Conservation (phyloP, 2,113 vertebrate species). For the Clarias batrachus region DNA sequence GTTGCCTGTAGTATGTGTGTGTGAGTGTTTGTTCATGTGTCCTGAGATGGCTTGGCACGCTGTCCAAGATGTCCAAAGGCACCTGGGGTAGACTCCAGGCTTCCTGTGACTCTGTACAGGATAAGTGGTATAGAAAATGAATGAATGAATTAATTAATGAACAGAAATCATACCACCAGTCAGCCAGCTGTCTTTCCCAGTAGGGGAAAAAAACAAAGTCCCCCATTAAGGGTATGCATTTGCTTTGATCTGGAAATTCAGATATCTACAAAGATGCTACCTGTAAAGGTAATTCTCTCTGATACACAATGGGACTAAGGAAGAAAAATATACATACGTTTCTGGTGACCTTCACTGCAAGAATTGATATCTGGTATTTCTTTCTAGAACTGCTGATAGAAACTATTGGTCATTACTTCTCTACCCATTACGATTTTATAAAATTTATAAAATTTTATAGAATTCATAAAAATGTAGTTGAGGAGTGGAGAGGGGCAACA, state of each 20-base stretch:
- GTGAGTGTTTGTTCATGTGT: no score
- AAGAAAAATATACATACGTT: background rate
- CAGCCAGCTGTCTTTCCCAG: background rate
- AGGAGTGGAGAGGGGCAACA: background rate
- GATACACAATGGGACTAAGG: background rate
- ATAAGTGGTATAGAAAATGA: no score
- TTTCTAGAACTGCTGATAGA: background rate
- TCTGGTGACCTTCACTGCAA: background rate
- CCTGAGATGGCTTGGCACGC: no score
- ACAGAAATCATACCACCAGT: background rate
- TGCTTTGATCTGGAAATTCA: background rate
- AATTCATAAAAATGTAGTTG: constrained; percentile 27
- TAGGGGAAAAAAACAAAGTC: background rate
- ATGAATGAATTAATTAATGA: background rate
- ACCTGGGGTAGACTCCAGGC: no score
- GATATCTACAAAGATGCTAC: background rate
- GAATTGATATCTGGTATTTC: background rate
- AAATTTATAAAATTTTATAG: no score
- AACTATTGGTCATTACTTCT: background rate
- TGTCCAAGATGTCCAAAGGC: no score
- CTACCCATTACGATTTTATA: constrained; percentile 10
- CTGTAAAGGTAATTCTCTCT: background rate
- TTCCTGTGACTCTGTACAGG: no score
- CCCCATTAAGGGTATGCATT: background rate
- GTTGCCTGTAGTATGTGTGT: no score